Evolutionary conservation across 1,140 invertebrate genomes (phyloP), one percentile per base, ranked within the genome.

Genomic region (Antheraea pernyi): DNA sequence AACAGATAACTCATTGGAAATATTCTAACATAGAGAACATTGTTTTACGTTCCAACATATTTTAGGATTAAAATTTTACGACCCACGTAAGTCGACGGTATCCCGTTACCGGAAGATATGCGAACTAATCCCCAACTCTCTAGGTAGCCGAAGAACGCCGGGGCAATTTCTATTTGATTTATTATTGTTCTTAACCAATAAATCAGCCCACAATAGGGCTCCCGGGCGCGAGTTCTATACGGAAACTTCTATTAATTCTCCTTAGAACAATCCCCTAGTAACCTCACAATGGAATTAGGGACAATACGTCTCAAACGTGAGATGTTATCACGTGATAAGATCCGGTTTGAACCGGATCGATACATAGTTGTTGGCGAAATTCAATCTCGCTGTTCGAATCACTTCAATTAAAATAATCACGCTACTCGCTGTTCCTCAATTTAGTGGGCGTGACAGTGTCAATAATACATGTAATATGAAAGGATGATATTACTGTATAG

Each of bases 141-240:
- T 65, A 73, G 68, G 65, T 73, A 70, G 64, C 64, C 65, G 59
- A 82, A 77, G 77, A 79, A 79, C 72, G 73, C 69, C 66, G 77
- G 79, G 70, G 81, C 86, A 86, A 89, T 88, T 88, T 81, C 81
- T 76, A 83, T 89, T 87, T 91, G 89, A 91, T 91, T 90, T 91
- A 91, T 91, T 84, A 89, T 86, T 90, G 88, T 90, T 87, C 86
- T 91, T 88, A 79, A 77, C 79, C 81, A 81, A 90, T 91, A 91
- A 91, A 90, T 91, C 88, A 87, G 81, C 76, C 80, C 78, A 90
- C 89, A 91, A 91, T 90, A 90, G 88, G 82, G 83, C 85, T 84
- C 83, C 83, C 66, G 84, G 86, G 83, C 77, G 78, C 76, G 68
- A 64, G 74, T 75, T 73, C 67, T 71, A 71, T 82, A 79, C 71